Base-by-base conservation (phyloP, 2,888 invertebrate species). In the Sarcophaga caerulescens region DNA sequence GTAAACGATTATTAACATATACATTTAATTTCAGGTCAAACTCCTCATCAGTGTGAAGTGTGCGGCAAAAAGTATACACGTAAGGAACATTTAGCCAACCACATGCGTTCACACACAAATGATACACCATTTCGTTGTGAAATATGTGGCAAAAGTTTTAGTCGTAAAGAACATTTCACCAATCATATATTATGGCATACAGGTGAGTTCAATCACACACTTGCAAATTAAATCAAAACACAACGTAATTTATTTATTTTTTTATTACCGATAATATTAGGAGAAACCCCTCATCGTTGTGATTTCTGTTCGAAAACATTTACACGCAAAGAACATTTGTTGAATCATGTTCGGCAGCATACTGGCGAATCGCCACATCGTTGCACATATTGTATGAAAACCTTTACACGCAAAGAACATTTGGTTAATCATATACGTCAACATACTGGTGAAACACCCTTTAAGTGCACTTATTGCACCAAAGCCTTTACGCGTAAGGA, bases 161-260 rank as follows among this genome's bases (percentile, higher is more conserved):
- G 97, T 85, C 95, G 97, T 92, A 97, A 97, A 94, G 97, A 97
- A 94, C 97, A 97, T 94, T 97, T 97, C 94, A 96, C 96, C 95
- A 97, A 97, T 94, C 97, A 97, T 94, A 97, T 97, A 93, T 94
- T 97, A 95, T 97, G 97, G 97, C 97, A 97, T 93, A 97, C 97
- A 91, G 96, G 95, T 95, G 96, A 45, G 85, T 77, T 35, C 59
- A 25, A 52, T 52, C 17, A 17, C 10, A 8, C 35, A 10, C 35
- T 8, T 35, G 10, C 2, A 35, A 35, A 8, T 35, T 35, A 35
- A 8, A 35, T 35, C 8, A 35, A 35, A 35, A 35, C 35, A 35
- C 35, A 35, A 35, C 35, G 35, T 35, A 6, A 35, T 0, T 10
- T 35, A 35, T 35, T 35, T 35, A 35, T 35, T 35, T 35, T 35